Conservation (phyloP, 1,140 invertebrate genomes). For the Magallana angulata region DNA sequence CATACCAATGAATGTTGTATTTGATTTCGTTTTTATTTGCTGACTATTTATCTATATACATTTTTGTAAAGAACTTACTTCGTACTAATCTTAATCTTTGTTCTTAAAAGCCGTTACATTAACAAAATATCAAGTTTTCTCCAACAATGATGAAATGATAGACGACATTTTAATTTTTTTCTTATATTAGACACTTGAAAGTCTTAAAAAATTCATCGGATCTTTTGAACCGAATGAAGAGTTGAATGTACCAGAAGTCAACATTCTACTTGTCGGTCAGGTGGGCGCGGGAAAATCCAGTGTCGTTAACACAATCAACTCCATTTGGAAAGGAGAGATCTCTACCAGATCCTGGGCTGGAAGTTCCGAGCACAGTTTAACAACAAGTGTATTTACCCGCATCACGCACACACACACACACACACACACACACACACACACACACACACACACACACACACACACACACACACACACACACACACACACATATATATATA, state of each 20-base stretch:
- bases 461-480: too few species aligned
- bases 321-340: conserved; percentile 51
- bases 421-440: too few species aligned
- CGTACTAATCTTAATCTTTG: too few species aligned
- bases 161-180: neutral
- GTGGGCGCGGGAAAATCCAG: conserved; percentile 61
- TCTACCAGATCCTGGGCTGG: conserved; percentile 44
- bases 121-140: neutral
- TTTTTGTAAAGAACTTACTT: too few species aligned
- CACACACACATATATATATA: too few species aligned
- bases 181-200: neutral
- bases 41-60: too few species aligned
- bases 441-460: too few species aligned
- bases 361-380: conserved; percentile 54
- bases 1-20: too few species aligned
- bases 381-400: conserved; percentile 43
- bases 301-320: conserved; percentile 58
- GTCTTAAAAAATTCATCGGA: neutral
- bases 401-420: too few species aligned
- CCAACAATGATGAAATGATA: neutral
- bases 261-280: conserved; percentile 56
- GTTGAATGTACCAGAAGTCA: neutral
- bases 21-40: too few species aligned
- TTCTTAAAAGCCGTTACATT: too few species aligned
- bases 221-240: neutral